A percentile compares a stretch with the other conserved stretches of the same genome.
Evolutionary conservation across 2,888 invertebrate genomes (phyloP).

Genomic region (Eudasyphora cyanicolor): DNA sequence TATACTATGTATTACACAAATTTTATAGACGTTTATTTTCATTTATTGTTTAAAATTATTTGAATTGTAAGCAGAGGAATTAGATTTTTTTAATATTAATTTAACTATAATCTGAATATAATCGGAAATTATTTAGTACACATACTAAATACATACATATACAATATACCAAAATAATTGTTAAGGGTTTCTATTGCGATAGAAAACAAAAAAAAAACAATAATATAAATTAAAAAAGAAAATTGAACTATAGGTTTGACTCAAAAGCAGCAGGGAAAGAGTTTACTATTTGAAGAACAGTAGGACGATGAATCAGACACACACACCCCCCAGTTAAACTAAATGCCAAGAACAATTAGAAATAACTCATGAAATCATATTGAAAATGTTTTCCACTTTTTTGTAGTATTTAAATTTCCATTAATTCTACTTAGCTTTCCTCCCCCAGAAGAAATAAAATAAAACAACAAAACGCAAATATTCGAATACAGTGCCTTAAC

Average conservation of each 20-base stretch:
- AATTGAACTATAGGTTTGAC: constrained; percentile 33
- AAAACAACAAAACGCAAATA: constrained; percentile 10
- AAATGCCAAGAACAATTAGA: constrained; percentile 1
- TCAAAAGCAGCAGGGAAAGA: constrained; percentile 56
- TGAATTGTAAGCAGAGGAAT: too few relatives aligned
- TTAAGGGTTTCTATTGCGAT: neutral
- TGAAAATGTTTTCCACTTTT: constrained; percentile 25
- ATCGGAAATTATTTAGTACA: too few relatives aligned
- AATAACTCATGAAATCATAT: constrained; percentile 60
- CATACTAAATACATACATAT: too few relatives aligned
- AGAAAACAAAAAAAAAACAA: constrained; percentile 11
- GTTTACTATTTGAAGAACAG: constrained; percentile 56
- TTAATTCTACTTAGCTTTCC: neutral
- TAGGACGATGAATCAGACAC: constrained; percentile 1
- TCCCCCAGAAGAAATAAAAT: constrained; percentile 13
- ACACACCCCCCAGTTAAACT: too few relatives aligned
- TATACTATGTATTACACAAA: too few relatives aligned
- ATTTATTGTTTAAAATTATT: too few relatives aligned
- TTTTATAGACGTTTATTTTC: too few relatives aligned
- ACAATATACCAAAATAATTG: neutral
- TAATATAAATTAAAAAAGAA: neutral
- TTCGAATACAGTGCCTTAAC: constrained; percentile 64
- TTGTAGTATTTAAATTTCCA: neutral
- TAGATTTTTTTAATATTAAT: too few relatives aligned
- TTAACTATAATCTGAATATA: too few relatives aligned